These are phyloP conservation scores for Seriola quinqueradiata DNA, from an alignment of 2,113 vertebrate species.

Conservation along the genomic window DNA sequence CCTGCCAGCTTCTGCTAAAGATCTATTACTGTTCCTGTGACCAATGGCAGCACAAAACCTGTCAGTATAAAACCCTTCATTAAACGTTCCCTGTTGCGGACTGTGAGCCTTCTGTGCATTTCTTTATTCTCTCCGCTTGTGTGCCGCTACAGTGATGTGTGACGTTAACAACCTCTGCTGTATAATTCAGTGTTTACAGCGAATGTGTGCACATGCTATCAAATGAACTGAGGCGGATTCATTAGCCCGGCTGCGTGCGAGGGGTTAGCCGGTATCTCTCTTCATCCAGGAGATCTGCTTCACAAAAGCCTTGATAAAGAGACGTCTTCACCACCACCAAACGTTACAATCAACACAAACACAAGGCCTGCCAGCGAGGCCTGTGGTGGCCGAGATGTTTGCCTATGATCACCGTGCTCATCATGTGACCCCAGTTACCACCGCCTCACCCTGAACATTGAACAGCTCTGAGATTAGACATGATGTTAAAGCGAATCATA, in stretches of 20 bases:
- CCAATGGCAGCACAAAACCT: slow-evolving; percentile 2
- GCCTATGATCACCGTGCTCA: background rate
- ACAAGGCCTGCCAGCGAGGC: slow-evolving; percentile 6
- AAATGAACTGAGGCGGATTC: background rate
- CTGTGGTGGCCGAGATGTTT: slow-evolving; percentile 2
- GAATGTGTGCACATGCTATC: background rate
- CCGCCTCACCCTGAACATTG: slow-evolving; percentile 77
- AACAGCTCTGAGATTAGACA: slow-evolving; percentile 68
- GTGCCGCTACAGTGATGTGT: background rate
- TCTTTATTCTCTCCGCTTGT: background rate
- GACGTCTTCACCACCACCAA: background rate
- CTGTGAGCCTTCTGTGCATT: background rate
- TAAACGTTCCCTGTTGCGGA: background rate
- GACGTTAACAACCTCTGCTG: background rate
- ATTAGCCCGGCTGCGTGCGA: background rate
- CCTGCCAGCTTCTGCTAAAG: slow-evolving; percentile 37
- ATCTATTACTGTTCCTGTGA: background rate
- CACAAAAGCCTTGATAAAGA: slow-evolving; percentile 18
- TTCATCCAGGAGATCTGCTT: slow-evolving; percentile 15
- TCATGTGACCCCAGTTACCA: slow-evolving; percentile 58
- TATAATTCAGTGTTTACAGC: background rate
- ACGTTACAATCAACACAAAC: slow-evolving; percentile 35
- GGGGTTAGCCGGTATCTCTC: background rate
- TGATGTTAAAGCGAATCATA: slow-evolving; percentile 55
- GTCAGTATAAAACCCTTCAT: background rate